Conservation (phyloP, 1,140 invertebrate species). For the Scaptodrosophila lebanonensis region DNA sequence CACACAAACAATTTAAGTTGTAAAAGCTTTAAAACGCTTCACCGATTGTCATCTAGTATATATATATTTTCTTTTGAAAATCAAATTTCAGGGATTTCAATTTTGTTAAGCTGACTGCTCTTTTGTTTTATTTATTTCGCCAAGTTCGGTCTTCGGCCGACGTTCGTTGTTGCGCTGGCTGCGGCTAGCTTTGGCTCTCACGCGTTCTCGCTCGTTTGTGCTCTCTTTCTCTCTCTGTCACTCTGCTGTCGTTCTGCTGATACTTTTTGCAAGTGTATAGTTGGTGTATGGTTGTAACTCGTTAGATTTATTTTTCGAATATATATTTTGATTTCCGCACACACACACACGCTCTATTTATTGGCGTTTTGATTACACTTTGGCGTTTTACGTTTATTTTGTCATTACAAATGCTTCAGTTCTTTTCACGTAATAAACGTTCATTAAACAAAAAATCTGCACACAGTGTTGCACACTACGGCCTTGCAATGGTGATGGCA, state of each 20-base stretch:
- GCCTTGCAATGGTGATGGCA: no score
- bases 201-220: conserved; percentile 45
- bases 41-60: no score
- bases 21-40: no score
- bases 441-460: conserved; percentile 67
- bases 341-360: conserved; percentile 42
- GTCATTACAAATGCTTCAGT: conserved; percentile 54
- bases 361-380: conserved; percentile 28
- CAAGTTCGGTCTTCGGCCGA: conserved; percentile 19
- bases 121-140: conserved; percentile 29
- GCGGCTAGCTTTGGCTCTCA: conserved; percentile 36
- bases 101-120: conserved; percentile 22
- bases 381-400: conserved; percentile 26
- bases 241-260: conserved; percentile 26
- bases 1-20: background rate
- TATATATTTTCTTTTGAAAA: conserved; percentile 21
- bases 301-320: conserved; percentile 40
- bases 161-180: conserved; percentile 60
- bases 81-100: conserved; percentile 30
- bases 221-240: conserved; percentile 46
- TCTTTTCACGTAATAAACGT: conserved; percentile 74
- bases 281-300: conserved; percentile 58
- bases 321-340: conserved; percentile 29
- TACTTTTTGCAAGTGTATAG: conserved; percentile 65
- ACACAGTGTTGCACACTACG: conserved; percentile 18